These are phyloP conservation scores for Psilopogon haemacephalus DNA, from an alignment of 2,113 vertebrate genomes.

Conservation along the genomic window DNA sequence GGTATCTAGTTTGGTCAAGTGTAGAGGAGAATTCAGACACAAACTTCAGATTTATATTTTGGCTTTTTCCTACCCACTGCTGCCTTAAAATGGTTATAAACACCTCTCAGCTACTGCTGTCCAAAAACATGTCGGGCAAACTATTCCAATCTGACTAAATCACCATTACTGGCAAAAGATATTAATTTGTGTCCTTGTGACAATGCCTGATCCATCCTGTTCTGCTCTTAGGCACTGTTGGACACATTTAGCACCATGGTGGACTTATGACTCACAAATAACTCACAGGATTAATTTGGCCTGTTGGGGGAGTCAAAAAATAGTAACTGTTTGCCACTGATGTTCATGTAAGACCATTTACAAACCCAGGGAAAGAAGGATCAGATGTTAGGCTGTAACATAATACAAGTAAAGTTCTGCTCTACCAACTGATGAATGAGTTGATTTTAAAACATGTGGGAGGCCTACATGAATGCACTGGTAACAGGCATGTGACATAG, in stretches of 20 bases:
- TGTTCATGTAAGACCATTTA: neutral
- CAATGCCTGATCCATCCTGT: neutral
- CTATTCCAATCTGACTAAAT: neutral
- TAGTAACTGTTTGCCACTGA: neutral
- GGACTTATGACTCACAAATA: constrained; percentile 32
- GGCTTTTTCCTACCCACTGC: neutral
- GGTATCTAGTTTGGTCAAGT: neutral
- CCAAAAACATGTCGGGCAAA: neutral
- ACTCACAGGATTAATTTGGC: constrained; percentile 28
- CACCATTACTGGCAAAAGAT: neutral
- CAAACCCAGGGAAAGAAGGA: neutral
- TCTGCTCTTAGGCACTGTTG: constrained; percentile 29
- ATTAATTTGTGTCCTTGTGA: constrained; percentile 9
- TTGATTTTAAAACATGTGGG: neutral
- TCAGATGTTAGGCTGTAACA: neutral
- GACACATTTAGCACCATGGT: constrained; percentile 29
- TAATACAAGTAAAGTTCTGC: neutral
- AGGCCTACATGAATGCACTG: rapidly evolving
- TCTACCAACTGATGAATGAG: rapidly evolving
- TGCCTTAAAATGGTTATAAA: neutral
- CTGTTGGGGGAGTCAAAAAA: neutral
- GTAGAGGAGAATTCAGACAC: neutral
- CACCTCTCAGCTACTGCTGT: neutral
- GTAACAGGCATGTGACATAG: too few species aligned
- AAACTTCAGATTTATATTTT: neutral